Conservation (phyloP, 1,140 invertebrate species). For the Scaptomyza hsui region DNA sequence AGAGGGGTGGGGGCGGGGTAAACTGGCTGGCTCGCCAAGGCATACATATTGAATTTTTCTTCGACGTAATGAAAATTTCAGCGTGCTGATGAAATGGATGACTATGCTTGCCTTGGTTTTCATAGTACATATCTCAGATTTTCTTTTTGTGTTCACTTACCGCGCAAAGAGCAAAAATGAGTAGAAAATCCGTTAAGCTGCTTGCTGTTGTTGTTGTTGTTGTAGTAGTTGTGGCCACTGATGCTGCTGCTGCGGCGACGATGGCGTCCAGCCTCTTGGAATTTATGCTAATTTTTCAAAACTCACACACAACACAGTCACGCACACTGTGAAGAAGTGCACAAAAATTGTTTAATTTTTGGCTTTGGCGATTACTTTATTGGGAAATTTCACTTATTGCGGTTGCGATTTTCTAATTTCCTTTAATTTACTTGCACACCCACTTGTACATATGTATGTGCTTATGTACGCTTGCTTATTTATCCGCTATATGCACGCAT, state of each 20-base stretch:
- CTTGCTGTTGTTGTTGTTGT: slow-evolving; percentile 31
- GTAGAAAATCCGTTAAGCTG: slow-evolving; percentile 71
- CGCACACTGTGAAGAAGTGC: slow-evolving; percentile 24
- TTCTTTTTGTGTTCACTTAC: slow-evolving; percentile 46
- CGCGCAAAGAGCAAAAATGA: slow-evolving; percentile 59
- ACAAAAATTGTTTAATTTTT: slow-evolving; percentile 45
- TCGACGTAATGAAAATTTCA: slow-evolving; percentile 77
- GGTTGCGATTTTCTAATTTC: slow-evolving; percentile 50
- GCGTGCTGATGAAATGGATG: slow-evolving; percentile 30
- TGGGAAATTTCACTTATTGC: slow-evolving; percentile 66
- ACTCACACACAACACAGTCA: slow-evolving; percentile 30
- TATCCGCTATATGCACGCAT: slow-evolving; percentile 30
- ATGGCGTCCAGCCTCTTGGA: slow-evolving; percentile 54
- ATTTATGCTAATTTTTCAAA: slow-evolving; percentile 58
- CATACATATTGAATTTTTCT: slow-evolving; percentile 80
- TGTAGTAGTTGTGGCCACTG: slow-evolving; percentile 31
- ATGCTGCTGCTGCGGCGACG: slow-evolving; percentile 41
- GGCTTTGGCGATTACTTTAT: not conserved
- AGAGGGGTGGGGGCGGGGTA: slow-evolving; percentile 12
- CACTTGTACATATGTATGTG: slow-evolving; percentile 36
- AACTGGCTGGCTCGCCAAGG: slow-evolving; percentile 45
- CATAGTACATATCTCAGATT: not conserved
- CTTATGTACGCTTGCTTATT: slow-evolving; percentile 44
- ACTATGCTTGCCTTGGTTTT: slow-evolving; percentile 18
- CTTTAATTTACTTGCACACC: slow-evolving; percentile 32